These are phyloP conservation scores for Rostratula benghalensis DNA, from an alignment of 2,113 vertebrate species.

Conservation along the genomic window DNA sequence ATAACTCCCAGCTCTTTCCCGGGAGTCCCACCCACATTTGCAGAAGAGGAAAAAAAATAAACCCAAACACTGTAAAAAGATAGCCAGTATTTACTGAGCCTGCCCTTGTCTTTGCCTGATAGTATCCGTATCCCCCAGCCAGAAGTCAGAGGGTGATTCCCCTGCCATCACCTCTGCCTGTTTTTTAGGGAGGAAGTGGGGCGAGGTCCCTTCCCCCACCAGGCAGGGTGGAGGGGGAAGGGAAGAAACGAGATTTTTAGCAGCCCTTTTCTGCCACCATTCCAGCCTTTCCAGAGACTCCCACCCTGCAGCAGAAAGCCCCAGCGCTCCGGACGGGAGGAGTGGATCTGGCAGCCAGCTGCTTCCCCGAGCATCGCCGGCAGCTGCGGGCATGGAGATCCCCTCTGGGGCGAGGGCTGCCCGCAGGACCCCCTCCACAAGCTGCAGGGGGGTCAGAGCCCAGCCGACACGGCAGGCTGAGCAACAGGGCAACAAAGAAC, in stretches of 20 bases:
- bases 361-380: neutral
- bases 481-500: neutral
- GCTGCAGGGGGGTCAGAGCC: neutral
- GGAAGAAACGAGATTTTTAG: neutral
- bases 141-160: neutral
- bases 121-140: neutral
- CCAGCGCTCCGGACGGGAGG: neutral
- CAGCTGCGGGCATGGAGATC: neutral
- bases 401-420: neutral
- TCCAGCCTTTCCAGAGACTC: neutral
- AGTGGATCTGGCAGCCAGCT: neutral
- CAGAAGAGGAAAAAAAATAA: neutral
- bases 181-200: rapidly evolving
- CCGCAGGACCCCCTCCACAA: neutral
- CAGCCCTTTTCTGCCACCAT: neutral
- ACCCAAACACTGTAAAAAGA: neutral
- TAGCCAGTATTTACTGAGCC: neutral
- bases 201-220: neutral
- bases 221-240: neutral
- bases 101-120: neutral
- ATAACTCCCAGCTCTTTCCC: neutral
- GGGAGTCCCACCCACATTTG: neutral
- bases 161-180: neutral
- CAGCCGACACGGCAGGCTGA: rapidly evolving
- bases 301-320: neutral